A percentile compares a stretch with the other conserved stretches of the same genome.
These are phyloP conservation scores for Vulpes vulpes DNA, from an alignment of 2,113 vertebrate species.

Conservation along the genomic window DNA sequence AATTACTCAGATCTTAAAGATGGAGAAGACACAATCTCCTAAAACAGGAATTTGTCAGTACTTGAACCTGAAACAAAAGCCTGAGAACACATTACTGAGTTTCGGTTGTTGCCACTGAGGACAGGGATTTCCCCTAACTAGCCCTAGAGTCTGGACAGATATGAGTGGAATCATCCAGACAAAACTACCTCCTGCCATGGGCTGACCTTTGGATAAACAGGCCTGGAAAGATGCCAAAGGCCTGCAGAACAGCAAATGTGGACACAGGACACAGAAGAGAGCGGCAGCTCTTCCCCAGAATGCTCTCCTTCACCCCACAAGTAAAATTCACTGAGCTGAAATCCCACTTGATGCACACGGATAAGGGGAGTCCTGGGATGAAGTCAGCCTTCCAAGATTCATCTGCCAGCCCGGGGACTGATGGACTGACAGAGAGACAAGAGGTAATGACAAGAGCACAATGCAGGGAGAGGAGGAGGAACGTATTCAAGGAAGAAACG, in stretches of 20 bases:
- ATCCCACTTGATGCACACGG: slow-evolving; percentile 38
- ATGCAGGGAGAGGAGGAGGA: slow-evolving; percentile 48
- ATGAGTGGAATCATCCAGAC: not conserved
- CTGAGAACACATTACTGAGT: not conserved
- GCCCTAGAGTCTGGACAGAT: not conserved
- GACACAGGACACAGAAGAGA: not conserved
- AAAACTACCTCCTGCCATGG: not conserved
- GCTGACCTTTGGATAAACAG: slow-evolving; percentile 22
- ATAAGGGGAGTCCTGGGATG: slow-evolving; percentile 44
- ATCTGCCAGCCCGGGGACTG: slow-evolving; percentile 73
- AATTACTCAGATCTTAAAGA: slow-evolving; percentile 46
- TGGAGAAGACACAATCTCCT: not conserved
- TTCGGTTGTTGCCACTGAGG: not conserved
- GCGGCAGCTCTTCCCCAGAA: too few relatives aligned
- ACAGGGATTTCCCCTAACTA: not conserved
- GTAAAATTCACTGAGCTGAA: slow-evolving; percentile 41
- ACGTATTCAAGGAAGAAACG: not conserved
- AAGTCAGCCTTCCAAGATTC: slow-evolving; percentile 63
- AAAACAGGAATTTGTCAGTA: slow-evolving; percentile 20
- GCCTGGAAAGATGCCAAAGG: not conserved
- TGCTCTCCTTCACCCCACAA: not conserved
- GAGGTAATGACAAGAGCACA: slow-evolving; percentile 54
- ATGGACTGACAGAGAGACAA: slow-evolving; percentile 64
- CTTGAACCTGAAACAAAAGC: slow-evolving; percentile 3
- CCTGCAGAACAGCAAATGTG: not conserved